A percentile compares a stretch with the other conserved stretches of the same genome.
Conservation (phyloP, 2,888 invertebrate species). For the Lepidochrysops patricia region DNA sequence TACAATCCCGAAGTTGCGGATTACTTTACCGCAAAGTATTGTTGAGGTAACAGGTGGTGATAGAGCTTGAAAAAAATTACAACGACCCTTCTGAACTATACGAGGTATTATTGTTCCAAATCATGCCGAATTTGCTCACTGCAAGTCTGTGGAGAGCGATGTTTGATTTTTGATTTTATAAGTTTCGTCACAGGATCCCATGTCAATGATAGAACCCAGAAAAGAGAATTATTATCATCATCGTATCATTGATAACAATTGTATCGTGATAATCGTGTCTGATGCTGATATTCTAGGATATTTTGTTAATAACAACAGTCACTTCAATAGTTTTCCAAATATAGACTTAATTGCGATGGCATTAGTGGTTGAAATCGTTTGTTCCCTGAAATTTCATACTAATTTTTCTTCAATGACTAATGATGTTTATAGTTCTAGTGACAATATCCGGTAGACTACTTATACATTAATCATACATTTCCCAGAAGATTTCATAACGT, state of each 20-base stretch:
- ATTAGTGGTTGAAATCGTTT: neutral
- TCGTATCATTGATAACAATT: slow-evolving; percentile 23
- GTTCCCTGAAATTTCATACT: neutral
- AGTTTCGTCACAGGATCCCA: no score
- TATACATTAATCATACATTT: slow-evolving; percentile 1
- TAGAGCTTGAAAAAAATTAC: no score
- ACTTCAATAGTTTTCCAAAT: neutral
- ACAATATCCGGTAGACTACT: slow-evolving; percentile 4
- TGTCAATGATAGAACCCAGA: no score
- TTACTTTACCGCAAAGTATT: no score
- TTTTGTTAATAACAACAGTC: neutral
- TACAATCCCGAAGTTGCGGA: no score
- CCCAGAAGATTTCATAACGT: neutral
- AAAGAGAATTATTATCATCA: neutral
- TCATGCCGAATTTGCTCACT: no score
- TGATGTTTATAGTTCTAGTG: neutral
- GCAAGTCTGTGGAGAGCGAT: no score
- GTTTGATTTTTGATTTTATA: no score
- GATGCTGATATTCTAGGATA: neutral
- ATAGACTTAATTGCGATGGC: neutral
- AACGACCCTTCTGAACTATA: no score
- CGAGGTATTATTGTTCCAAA: no score
- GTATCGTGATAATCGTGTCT: slow-evolving; percentile 21
- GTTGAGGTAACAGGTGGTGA: no score
- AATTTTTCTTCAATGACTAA: slow-evolving; percentile 8